Evolutionary conservation across 2,113 vertebrate species (phyloP).

Genomic region (Chloroceryle aenea): DNA sequence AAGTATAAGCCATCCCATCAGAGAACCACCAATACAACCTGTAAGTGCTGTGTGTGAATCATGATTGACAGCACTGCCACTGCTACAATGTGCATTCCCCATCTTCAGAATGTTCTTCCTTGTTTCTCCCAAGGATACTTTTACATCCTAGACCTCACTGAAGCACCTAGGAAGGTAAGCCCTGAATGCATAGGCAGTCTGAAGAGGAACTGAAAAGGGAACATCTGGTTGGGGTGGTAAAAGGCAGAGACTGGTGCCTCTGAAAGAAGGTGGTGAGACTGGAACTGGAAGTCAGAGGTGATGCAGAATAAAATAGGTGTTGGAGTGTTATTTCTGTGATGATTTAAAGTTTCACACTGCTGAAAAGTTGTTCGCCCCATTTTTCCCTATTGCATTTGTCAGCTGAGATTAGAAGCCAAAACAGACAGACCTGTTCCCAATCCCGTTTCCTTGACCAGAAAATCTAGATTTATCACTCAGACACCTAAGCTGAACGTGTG

Average conservation of each 20-base stretch:
- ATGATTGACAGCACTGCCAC: background rate
- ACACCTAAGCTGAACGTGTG: background rate
- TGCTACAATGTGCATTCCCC: background rate
- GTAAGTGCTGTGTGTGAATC: background rate
- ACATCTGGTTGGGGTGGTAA: background rate
- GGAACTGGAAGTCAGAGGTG: background rate
- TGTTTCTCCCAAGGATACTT: background rate
- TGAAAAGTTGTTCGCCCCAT: background rate
- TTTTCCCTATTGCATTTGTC: background rate
- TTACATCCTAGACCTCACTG: background rate
- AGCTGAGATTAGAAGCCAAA: background rate
- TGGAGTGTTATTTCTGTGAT: background rate
- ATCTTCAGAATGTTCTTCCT: background rate
- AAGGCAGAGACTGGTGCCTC: background rate
- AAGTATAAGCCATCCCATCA: background rate
- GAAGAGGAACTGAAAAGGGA: background rate
- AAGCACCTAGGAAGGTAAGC: background rate
- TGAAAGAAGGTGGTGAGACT: background rate
- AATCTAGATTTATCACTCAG: background rate
- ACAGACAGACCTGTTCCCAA: background rate
- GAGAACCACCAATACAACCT: background rate
- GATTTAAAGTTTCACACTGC: background rate
- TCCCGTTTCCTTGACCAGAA: background rate
- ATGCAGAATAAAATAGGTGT: background rate
- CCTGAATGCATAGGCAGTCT: background rate